Percentiles rank a stretch among this genome's conserved stretches.
phyloP scores from a whole-genome alignment of 2,113 vertebrate genomes.

The Indri indri region DNA sequence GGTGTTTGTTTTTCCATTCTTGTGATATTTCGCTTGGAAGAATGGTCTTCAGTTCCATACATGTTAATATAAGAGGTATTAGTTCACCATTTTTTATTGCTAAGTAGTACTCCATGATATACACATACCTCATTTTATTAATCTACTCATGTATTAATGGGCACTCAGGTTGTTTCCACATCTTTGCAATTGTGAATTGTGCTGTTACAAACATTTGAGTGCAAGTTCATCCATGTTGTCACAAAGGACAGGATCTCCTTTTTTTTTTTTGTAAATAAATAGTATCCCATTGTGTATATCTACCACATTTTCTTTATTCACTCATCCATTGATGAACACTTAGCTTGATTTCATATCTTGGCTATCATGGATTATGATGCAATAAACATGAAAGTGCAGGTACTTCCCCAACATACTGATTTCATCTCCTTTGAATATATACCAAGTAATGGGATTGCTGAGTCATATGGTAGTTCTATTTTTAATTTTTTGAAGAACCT shows the following conservation, averaged over 20 bases:
- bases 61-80: no score
- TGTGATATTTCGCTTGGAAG: no score
- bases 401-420: neutral
- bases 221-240: neutral
- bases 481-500: neutral
- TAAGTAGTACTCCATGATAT: no score
- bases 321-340: neutral
- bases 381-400: neutral
- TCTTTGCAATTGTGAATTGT: no score
- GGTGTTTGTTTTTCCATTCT: no score
- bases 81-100: no score
- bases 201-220: no score
- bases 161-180: no score
- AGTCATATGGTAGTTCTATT: neutral
- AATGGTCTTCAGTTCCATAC: no score
- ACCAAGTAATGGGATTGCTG: neutral
- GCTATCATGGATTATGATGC: neutral
- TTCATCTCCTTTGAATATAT: neutral
- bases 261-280: neutral
- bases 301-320: neutral
- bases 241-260: neutral
- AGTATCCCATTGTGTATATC: neutral
- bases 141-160: no score
- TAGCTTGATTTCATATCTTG: neutral
- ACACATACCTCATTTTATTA: no score